Evolutionary conservation across 1,140 invertebrate species (phyloP).

Genomic region (Cherax destructor): DNA sequence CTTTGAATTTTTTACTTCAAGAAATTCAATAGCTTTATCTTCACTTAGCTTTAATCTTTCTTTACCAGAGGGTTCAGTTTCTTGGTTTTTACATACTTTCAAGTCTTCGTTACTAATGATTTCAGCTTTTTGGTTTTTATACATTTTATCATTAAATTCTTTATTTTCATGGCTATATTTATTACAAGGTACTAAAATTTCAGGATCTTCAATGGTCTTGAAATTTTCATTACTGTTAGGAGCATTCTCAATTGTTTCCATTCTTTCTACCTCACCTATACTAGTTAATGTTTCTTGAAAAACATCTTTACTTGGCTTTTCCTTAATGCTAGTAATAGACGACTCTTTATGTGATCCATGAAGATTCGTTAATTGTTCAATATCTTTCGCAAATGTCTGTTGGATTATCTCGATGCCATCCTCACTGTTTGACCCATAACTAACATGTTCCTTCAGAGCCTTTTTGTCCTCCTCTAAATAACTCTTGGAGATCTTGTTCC

Average conservation of each 20-base stretch:
- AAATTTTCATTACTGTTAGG: background rate
- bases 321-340: background rate
- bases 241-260: background rate
- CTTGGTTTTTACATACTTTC: constrained; percentile 7
- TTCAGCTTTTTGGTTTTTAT: constrained; percentile 9
- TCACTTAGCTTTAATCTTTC: background rate
- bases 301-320: background rate
- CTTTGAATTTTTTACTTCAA: background rate
- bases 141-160: background rate
- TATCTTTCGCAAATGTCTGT: constrained; percentile 44
- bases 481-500: background rate
- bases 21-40: background rate
- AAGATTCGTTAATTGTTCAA: constrained; percentile 16
- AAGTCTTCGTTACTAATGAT: background rate
- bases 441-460: background rate
- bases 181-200: background rate
- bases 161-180: background rate
- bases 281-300: no score
- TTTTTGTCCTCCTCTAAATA: background rate
- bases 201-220: background rate
- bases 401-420: constrained; percentile 36
- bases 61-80: background rate
- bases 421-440: background rate
- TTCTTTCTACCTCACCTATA: no score
- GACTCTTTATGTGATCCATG: constrained; percentile 4